These are phyloP conservation scores for Atherix ibis DNA, from an alignment of 2,888 invertebrate genomes.

Conservation along the genomic window DNA sequence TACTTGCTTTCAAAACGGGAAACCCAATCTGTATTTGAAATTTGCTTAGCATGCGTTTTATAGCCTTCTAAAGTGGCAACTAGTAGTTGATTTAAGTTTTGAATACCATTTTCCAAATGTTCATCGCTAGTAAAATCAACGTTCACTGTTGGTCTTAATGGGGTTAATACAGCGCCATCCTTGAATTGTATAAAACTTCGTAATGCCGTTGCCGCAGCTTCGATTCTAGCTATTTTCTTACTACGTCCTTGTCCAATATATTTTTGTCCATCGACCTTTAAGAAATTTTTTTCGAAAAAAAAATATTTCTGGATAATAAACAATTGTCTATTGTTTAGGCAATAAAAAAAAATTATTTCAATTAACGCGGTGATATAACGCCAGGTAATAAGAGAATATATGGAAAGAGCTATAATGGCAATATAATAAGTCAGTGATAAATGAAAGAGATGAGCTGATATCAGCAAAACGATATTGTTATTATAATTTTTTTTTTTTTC, in stretches of 20 bases:
- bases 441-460: too few species aligned
- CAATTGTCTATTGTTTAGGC: neutral
- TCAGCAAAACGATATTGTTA: too few species aligned
- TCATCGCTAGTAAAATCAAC: conserved; percentile 39
- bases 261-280: conserved; percentile 38
- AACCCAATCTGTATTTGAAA: conserved; percentile 19
- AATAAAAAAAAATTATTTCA: too few species aligned
- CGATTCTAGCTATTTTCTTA: conserved; percentile 40
- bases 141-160: conserved; percentile 29
- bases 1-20: conserved; percentile 34
- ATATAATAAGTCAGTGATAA: too few species aligned
- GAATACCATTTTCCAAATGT: conserved; percentile 32
- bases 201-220: conserved; percentile 39
- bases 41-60: conserved; percentile 22
- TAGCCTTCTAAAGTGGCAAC: conserved; percentile 22
- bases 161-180: conserved; percentile 27
- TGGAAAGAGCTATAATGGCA: too few species aligned
- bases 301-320: too few species aligned
- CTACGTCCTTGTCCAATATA: conserved; percentile 39
- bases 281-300: too few species aligned
- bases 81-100: conserved; percentile 16
- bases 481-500: too few species aligned
- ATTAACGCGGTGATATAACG: too few species aligned
- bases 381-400: too few species aligned
- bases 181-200: conserved; percentile 43